Evolutionary conservation across 2,113 vertebrate genomes (phyloP).

Genomic region (Cephalophus harveyi): DNA sequence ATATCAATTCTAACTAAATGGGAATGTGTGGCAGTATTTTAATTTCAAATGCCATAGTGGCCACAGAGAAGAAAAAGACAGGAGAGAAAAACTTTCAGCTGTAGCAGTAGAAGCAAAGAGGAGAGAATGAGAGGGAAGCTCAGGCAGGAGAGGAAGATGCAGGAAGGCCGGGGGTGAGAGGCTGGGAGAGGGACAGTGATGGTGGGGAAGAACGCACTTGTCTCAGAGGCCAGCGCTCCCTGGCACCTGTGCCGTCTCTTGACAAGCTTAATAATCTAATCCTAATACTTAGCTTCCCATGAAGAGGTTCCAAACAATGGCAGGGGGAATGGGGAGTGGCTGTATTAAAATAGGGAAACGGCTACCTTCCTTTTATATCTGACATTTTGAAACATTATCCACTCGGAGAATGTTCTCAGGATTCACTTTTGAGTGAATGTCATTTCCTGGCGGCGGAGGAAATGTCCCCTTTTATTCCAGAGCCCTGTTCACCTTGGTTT

Average conservation of each 20-base stretch:
- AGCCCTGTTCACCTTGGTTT: background rate
- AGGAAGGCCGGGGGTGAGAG: rapidly evolving
- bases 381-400: background rate
- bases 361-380: background rate
- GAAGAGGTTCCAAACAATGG: background rate
- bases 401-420: background rate
- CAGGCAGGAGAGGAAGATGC: background rate
- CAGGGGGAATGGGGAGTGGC: background rate
- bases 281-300: background rate
- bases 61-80: background rate
- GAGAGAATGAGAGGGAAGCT: background rate
- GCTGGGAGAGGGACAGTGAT: rapidly evolving
- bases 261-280: background rate
- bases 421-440: background rate
- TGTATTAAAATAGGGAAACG: background rate
- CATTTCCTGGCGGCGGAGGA: background rate
- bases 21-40: background rate
- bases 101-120: background rate
- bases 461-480: rapidly evolving
- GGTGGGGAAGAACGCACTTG: rapidly evolving
- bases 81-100: background rate
- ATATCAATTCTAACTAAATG: background rate
- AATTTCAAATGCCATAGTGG: background rate
- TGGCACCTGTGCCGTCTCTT: background rate
- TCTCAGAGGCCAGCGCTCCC: background rate